Conservation (phyloP, 2,888 invertebrate species). For the Drosophila heteroneura region DNA sequence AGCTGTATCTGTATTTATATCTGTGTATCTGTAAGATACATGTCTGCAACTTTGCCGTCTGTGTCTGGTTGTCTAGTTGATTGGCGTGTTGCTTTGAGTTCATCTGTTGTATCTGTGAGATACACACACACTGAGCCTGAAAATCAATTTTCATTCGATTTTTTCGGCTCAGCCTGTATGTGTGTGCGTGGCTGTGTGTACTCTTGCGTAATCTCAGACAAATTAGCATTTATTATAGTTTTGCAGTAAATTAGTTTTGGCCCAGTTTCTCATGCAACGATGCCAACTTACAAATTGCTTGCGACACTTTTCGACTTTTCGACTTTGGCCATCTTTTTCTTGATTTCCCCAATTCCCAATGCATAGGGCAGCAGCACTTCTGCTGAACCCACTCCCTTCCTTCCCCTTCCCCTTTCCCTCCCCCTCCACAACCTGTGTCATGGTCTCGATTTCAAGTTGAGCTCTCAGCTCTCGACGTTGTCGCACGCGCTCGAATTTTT, state of each 20-base stretch:
- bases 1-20: conserved; percentile 14
- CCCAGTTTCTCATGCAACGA: conserved; percentile 42
- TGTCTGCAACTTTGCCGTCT: conserved; percentile 62
- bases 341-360: conserved; percentile 53
- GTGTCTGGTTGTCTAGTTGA: conserved; percentile 49
- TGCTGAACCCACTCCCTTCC: neutral
- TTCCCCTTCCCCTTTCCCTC: neutral
- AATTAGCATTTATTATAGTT: conserved; percentile 75
- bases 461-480: conserved; percentile 37
- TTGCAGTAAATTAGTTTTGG: conserved; percentile 52
- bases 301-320: conserved; percentile 67
- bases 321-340: conserved; percentile 14
- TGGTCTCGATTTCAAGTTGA: conserved; percentile 60
- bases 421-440: conserved; percentile 21
- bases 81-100: conserved; percentile 52
- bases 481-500: conserved; percentile 76
- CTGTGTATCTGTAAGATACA: conserved; percentile 59
- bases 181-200: conserved; percentile 12
- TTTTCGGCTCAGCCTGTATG: conserved; percentile 10
- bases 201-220: conserved; percentile 67
- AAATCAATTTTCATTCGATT: conserved; percentile 75
- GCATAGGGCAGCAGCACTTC: conserved; percentile 44
- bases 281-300: conserved; percentile 70
- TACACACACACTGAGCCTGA: conserved; percentile 21
- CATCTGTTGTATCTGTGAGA: conserved; percentile 25